Base-by-base conservation (phyloP, 2,888 invertebrate genomes). In the Eulithis prunata region DNA sequence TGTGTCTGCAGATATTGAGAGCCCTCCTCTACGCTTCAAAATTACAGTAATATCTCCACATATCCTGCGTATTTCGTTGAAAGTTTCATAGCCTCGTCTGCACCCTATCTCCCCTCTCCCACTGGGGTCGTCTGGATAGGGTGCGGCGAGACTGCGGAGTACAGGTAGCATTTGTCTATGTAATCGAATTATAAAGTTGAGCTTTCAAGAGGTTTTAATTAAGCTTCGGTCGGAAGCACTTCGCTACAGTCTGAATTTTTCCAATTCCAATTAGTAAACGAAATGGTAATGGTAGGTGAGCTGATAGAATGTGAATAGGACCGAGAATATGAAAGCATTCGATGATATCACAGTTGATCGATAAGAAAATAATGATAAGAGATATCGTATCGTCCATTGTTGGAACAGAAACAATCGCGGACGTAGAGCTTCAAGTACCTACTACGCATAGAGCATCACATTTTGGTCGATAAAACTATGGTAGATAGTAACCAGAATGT, bases 1-100 rank as follows among this genome's bases (percentile, higher is more conserved):
- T 49, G 8, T 49, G 11, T 21, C 21, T 21, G 21, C 8, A 21
- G 21, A 49, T 49, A 10, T 21, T 21, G 49, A 49, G 21, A 49
- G 4, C 0, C 21, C 47, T 13, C 14, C 45, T 14, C 13, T 8
- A 47, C 14, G 13, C 14, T 47, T 71, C 72, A 75, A 77, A 79
- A 78, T 78, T 74, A 77, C 73, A 75, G 71, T 69, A 77, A 78
- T 82, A 81, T 76, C 76, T 78, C 75, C 75, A 72, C 71, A 68
- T 73, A 77, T 77, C 78, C 77, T 78, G 74, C 77, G 76, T 76
- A 76, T 73, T 79, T 74, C 73, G 74, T 74, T 87, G 84, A 87
- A 88, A 87, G 80, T 87, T 88, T 85, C 82, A 87, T 83, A 79
- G 81, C 82, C 83, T 83, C 78, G 82, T 81, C 83, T 80, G 75